Evolutionary conservation across 2,113 vertebrate genomes (phyloP), one percentile per base, ranked within the genome.

Genomic region (Hemibagrus wyckioides): DNA sequence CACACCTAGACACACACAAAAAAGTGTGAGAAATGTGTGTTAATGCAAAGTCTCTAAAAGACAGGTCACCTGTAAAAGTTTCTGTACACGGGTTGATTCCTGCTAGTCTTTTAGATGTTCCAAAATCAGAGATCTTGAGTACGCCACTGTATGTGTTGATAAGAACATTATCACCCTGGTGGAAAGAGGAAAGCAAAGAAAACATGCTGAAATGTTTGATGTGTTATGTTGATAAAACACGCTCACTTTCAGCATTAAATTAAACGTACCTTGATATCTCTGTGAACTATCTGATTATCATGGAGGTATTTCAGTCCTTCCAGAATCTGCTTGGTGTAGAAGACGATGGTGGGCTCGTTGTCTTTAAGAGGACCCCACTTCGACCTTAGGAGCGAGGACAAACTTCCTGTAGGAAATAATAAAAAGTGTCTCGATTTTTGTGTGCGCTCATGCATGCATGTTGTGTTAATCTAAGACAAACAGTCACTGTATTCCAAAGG

Each of bases 141-240:
- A 99, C 94, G 11, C 97, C 97, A 1, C 96, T 99, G 88, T 97
- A 99, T 0, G 97, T 99, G 94, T 99, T 99, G 91, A 99, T 97
- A 86, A 99, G 90, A 8, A 98, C 96, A 10, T 99, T 99, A 93
- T 99, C 97, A 1, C 97, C 97, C 97, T 99, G 92, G 23, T 57
- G 19, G 86, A 19, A 89, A 19, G 87, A 44, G 83, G 25, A 80
- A 80, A 54, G 19, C 9, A 17, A 89, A n/a, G 30, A 59, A 19
- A 61, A 28, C 13, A 33, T 50, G 73, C 2, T 48, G 44, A 48
- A 48, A 48, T 48, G 3, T 76, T n/a, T 14, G 0, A 44, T 67
- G 9, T 6, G 39, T 28, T 57, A 39, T 28, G 2, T 21, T 21
- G 5, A 59, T 5, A n/a, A 23, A n/a, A n/a, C n/a, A 50, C 3